Percentiles rank a stretch among this genome's conserved stretches.
Evolutionary conservation across 2,797 vertebrate species (phyloP).

Genomic region (Tapera naevia): DNA sequence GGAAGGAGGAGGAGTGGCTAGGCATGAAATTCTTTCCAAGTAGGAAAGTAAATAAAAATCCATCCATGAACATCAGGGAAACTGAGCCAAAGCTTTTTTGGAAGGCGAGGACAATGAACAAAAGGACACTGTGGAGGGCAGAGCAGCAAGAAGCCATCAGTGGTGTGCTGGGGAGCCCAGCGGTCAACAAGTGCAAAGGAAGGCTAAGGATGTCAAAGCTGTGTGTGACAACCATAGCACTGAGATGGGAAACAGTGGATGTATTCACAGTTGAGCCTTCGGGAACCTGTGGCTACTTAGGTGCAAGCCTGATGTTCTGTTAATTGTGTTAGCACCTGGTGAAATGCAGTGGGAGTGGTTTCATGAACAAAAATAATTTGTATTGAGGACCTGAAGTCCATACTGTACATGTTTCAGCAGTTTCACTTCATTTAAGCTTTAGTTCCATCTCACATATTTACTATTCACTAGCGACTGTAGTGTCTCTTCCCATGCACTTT

Average conservation of each 20-base stretch:
- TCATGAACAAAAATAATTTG: background rate
- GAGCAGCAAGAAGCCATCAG: accelerated
- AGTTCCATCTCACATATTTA: background rate
- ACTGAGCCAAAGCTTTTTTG: background rate
- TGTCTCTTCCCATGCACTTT: background rate
- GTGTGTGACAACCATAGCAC: background rate
- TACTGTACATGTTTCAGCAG: background rate
- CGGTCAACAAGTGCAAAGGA: background rate
- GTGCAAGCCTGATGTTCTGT: background rate
- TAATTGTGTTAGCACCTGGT: accelerated
- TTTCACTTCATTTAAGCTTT: background rate
- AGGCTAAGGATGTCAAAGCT: background rate
- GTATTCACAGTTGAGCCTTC: background rate
- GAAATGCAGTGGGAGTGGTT: background rate
- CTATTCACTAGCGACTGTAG: background rate
- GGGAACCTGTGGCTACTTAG: background rate
- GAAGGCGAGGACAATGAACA: background rate
- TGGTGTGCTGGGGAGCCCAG: background rate
- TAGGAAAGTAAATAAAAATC: background rate
- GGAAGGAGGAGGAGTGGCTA: background rate
- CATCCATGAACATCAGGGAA: background rate
- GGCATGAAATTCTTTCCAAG: background rate
- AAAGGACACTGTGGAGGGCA: background rate
- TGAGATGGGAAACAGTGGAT: background rate
- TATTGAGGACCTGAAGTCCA: background rate